Evolutionary conservation across 2,113 vertebrate genomes (phyloP), one percentile per base, ranked within the genome.

Genomic region (Thamnophis sirtalis): DNA sequence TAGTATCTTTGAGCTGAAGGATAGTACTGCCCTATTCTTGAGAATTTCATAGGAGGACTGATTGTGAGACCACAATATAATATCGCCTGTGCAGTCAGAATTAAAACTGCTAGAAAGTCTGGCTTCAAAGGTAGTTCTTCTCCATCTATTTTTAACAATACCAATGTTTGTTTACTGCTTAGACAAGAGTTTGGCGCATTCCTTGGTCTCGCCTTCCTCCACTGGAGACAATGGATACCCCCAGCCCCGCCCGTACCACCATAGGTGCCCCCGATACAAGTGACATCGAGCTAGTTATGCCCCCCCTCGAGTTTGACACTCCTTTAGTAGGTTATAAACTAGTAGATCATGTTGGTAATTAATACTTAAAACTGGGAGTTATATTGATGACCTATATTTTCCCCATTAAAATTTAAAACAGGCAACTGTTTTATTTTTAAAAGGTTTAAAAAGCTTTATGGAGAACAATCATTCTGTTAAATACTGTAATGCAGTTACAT

Each of bases 381-480:
- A 91, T 4, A 51, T 95, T 94, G 55, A 51, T 63, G 22, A 89
- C 7, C 43, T 87, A 9, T 90, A 88, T 49, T 90, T 90, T 94
- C 88, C 91, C n/a, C 48, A 55, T 33, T 38, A n/a, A 48, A 95
- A 84, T 63, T 0, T 84, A 2, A 80, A 17, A 80, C 3, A 9
- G 89, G 33, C 15, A 80, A 80, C n/a, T 38, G 13, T 80, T 80
- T 80, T 38, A 80, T 9, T 6, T 91, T 89, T 4, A 84, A 24
- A 89, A 38, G 51, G 87, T 49, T n/a, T 94, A 87, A 91, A 68
- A 93, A 87, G 85, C n/a, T 58, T 1, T 0, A 2, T 28, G 26
- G 10, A 63, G 60, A 63, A 63, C 26, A 63, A 63, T 1, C 60
- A 63, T 68, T 13, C 13, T n/a, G 28, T n/a, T 68, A 5, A 68